phyloP scores from a whole-genome alignment of 2,888 invertebrate species.

The Erannis defoliaria region DNA sequence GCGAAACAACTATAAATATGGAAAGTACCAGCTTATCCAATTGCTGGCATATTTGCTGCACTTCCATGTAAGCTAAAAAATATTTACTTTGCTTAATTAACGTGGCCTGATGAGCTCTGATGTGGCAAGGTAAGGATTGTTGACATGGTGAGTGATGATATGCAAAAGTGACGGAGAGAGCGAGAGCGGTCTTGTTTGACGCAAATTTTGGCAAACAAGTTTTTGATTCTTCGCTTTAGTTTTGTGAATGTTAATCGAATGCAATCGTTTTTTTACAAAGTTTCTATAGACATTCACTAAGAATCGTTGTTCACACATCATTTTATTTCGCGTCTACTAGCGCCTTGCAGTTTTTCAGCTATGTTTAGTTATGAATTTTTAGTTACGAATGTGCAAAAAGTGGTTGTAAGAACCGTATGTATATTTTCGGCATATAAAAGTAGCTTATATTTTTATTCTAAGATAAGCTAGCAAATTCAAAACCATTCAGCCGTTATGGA shows the following conservation, averaged over 20 bases:
- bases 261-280: neutral
- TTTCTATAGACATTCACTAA: too few species aligned
- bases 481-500: too few species aligned
- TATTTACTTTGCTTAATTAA: conserved; percentile 47
- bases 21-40: conserved; percentile 70
- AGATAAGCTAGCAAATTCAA: too few species aligned
- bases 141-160: conserved; percentile 11
- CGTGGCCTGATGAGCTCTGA: conserved; percentile 23
- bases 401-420: too few species aligned
- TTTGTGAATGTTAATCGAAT: neutral
- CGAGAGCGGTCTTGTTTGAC: conserved; percentile 6
- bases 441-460: too few species aligned
- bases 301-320: too few species aligned
- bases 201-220: conserved; percentile 4
- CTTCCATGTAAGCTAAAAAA: conserved; percentile 52
- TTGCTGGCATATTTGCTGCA: conserved; percentile 43
- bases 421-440: too few species aligned
- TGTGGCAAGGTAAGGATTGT: conserved; percentile 17
- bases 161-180: conserved; percentile 20
- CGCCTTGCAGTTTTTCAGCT: too few species aligned
- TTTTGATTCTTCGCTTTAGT: neutral
- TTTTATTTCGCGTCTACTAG: too few species aligned
- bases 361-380: too few species aligned
- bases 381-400: too few species aligned
- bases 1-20: conserved; percentile 72